phyloP scores from a whole-genome alignment of 1,140 invertebrate genomes.

The Neuroterus valhalla region DNA sequence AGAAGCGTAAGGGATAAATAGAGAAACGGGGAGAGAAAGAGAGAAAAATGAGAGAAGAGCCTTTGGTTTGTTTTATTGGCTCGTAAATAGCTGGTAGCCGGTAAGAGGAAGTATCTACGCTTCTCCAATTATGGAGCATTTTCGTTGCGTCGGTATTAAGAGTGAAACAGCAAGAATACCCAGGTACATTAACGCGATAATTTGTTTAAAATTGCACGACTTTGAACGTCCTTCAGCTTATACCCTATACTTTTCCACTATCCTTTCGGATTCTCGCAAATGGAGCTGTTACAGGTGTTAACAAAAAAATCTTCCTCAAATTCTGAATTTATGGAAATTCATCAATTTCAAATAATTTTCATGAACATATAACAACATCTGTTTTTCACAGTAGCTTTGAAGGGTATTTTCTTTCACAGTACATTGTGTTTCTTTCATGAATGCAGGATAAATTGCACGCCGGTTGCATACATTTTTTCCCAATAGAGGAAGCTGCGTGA shows the following conservation, averaged over 20 bases:
- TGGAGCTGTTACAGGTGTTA: neutral
- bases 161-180: constrained; percentile 52
- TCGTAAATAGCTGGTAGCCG: constrained; percentile 54
- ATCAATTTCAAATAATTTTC: no score
- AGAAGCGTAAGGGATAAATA: neutral
- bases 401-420: no score
- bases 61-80: constrained; percentile 51
- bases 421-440: no score
- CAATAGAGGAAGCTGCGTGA: no score
- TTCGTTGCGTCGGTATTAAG: constrained; percentile 53
- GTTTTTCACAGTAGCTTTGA: no score
- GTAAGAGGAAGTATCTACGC: constrained; percentile 46
- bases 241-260: neutral
- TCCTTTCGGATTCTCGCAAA: neutral
- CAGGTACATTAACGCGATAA: constrained; percentile 49
- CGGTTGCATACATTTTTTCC: no score
- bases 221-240: constrained; percentile 22
- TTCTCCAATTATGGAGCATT: constrained; percentile 51
- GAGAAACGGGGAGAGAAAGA: neutral
- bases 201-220: constrained; percentile 48
- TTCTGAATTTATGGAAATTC: no score
- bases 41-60: neutral
- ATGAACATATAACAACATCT: no score
- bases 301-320: neutral
- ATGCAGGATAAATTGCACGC: no score